Percentiles rank a stretch among this genome's conserved stretches.
phyloP scores from a whole-genome alignment of 2,888 invertebrate genomes.

The Platerodrilus igneus region DNA sequence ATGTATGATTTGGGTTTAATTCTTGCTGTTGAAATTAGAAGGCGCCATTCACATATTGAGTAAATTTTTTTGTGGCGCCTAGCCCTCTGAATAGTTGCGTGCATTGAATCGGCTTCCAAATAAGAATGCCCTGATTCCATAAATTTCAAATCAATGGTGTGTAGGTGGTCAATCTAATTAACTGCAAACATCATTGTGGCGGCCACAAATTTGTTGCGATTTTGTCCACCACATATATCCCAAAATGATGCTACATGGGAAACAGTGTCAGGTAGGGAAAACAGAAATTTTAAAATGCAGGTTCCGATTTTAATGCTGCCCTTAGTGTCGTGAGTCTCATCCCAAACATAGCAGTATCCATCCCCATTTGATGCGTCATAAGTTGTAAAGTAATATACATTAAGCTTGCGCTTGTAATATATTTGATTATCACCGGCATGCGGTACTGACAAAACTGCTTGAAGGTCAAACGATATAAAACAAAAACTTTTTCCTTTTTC shows the following conservation, averaged over 20 bases:
- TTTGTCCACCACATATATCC: conserved; percentile 25
- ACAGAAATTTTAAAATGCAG: conserved; percentile 23
- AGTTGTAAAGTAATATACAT: conserved; percentile 26
- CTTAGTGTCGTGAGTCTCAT: conserved; percentile 23
- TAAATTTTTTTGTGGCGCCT: conserved; percentile 21
- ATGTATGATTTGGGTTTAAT: conserved; percentile 17
- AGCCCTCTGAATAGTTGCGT: conserved; percentile 25
- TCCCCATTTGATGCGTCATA: conserved; percentile 16
- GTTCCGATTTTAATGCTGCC: conserved; percentile 25
- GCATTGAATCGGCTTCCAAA: conserved; percentile 21
- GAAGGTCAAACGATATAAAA: too few species aligned
- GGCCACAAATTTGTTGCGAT: conserved; percentile 21
- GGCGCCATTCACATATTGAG: conserved; percentile 10
- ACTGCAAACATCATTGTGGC: conserved; percentile 23
- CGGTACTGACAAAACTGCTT: not conserved
- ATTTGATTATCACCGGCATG: conserved; percentile 2
- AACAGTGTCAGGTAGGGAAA: conserved; percentile 18
- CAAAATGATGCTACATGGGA: conserved; percentile 20
- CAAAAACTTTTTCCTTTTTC: too few species aligned
- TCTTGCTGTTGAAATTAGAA: conserved; percentile 1
- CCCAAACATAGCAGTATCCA: conserved; percentile 17
- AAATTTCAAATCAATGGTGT: conserved; percentile 26
- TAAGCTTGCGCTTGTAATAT: conserved; percentile 4
- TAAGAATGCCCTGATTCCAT: conserved; percentile 14
- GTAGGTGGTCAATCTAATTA: conserved; percentile 16